Evolutionary conservation across 2,888 invertebrate genomes (phyloP), one percentile per base, ranked within the genome.

Genomic region (Lepeophtheirus nordmannii): DNA sequence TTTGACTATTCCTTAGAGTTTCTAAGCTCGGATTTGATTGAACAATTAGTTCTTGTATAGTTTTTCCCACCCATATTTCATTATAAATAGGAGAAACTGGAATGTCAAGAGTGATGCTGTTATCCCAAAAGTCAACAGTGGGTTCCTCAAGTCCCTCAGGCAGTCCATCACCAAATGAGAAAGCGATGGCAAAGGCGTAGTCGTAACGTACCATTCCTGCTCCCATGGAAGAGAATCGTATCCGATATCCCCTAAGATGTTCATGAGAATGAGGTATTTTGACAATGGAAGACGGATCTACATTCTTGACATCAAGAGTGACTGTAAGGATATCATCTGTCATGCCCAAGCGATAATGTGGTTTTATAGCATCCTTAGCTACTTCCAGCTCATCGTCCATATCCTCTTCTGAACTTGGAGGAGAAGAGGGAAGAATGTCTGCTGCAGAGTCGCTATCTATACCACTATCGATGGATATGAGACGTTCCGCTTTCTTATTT

Each of bases 211-310:
- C 53, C 53, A 46, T 14, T 46, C 53, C 53, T 5, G n/a, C 17
- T 46, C 53, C 53, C n/a, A 46, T 14, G 8, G 53, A n/a, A 46
- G 53, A 46, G 53, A 46, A 46, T 46, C n/a, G n/a, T 46, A 46
- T 46, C 53, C 53, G 53, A 17, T 46, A 46, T 14, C 53, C 53
- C 8, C 53, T 14, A 17, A 46, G 53, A 46, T 17, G 53, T 17
- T 46, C 53, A n/a, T 14, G 17, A 3, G 53, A 46, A 3, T n/a
- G 17, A 46, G 53, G 53, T 14, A 17, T 46, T 46, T 14, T 2
- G 8, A 46, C 53, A 3, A 46, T n/a, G 53, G 53, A 46, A 17
- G 14, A 14, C 5, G 53, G 53, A 46, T 46, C 53, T 14, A 46
- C 17, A 17, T 46, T 46, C 8, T 17, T 14, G 53, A 46, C 53